These are phyloP conservation scores for Pipistrellus pygmaeus DNA, from an alignment of 2,797 vertebrate genomes.

Conservation along the genomic window DNA sequence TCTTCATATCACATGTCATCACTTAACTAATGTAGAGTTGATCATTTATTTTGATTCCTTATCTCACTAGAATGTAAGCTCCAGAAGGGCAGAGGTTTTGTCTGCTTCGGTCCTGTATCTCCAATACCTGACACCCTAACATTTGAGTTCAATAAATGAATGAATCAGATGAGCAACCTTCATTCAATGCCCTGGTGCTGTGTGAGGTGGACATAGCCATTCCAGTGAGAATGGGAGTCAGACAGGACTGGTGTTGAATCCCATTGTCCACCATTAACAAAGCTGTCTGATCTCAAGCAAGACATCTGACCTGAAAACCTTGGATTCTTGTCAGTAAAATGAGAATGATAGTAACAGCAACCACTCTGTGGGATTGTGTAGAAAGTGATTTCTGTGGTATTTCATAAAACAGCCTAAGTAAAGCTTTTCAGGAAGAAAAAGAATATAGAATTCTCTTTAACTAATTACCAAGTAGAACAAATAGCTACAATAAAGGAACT, in stretches of 20 bases:
- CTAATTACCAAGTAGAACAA: not conserved
- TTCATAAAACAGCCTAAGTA: not conserved
- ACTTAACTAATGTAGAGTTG: not conserved
- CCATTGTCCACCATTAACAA: not conserved
- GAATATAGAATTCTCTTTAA: not conserved
- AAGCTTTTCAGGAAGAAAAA: constrained; percentile 13
- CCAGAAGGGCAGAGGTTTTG: not conserved
- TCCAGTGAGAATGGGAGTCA: not conserved
- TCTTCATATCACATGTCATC: not conserved
- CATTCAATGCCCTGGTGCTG: not conserved
- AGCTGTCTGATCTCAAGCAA: not conserved
- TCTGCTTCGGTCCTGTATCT: not conserved
- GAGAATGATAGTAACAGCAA: not conserved
- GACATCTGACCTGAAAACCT: not conserved
- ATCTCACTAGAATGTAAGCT: not conserved
- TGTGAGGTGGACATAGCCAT: not conserved
- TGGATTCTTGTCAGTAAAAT: not conserved
- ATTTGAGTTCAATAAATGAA: not conserved
- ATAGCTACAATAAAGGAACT: not conserved
- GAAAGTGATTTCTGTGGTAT: not conserved
- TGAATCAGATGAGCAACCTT: not conserved
- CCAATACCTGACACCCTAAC: not conserved
- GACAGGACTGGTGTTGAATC: not conserved
- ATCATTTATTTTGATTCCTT: constrained; percentile 35
- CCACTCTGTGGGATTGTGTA: not conserved